Evolutionary conservation across 2,113 vertebrate species (phyloP).

Genomic region (Numenius arquata): DNA sequence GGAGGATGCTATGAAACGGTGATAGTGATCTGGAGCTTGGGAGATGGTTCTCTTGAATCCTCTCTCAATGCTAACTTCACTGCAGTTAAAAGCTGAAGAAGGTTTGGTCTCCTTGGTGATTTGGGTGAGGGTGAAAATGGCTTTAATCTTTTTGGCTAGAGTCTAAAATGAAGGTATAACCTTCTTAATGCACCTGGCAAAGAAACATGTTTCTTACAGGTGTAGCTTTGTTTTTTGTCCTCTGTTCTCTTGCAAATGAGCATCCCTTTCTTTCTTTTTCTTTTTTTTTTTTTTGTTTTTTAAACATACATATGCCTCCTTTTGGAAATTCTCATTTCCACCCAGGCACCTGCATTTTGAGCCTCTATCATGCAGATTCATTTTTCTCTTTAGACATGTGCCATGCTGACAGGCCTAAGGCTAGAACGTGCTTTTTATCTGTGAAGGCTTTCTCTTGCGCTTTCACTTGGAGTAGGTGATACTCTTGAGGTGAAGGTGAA

Average conservation of each 20-base stretch:
- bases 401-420: slow-evolving; percentile 48
- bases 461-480: slow-evolving; percentile 10
- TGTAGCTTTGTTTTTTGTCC: slow-evolving; percentile 45
- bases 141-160: slow-evolving; percentile 49
- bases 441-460: slow-evolving; percentile 14
- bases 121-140: slow-evolving; percentile 31
- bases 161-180: background rate
- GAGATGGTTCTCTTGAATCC: background rate
- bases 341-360: slow-evolving; percentile 47
- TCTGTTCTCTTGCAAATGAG: slow-evolving; percentile 41
- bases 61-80: background rate
- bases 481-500: background rate
- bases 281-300: background rate
- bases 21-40: background rate
- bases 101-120: slow-evolving; percentile 44
- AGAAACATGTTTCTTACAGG: slow-evolving; percentile 30
- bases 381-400: slow-evolving; percentile 61
- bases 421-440: slow-evolving; percentile 42
- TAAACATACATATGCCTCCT: background rate
- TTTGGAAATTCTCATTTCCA: slow-evolving; percentile 14
- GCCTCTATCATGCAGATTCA: slow-evolving; percentile 46
- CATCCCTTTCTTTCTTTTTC: background rate
- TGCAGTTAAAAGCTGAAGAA: slow-evolving; percentile 4
- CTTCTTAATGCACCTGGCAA: background rate
- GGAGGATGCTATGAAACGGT: background rate